Percentiles rank a stretch among this genome's conserved stretches.
Conservation (phyloP, 2,888 invertebrate species). For the Euphydryas editha region DNA sequence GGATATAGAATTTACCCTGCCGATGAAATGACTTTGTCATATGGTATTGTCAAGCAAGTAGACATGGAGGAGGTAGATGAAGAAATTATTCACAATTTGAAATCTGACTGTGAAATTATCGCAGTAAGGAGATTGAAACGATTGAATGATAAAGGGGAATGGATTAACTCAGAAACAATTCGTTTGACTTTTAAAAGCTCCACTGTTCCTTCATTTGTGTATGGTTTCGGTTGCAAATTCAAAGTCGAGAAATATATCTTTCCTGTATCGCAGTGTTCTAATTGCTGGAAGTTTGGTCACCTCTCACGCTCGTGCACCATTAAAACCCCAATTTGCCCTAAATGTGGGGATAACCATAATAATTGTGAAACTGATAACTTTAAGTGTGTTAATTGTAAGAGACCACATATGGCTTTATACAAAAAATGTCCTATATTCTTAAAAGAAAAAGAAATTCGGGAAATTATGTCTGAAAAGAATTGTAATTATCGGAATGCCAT, state of each 20-base stretch:
- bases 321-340: conserved; percentile 28
- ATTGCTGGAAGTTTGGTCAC: conserved; percentile 28
- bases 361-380: conserved; percentile 17
- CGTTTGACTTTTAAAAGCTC: conserved; percentile 19
- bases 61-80: conserved; percentile 37
- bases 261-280: conserved; percentile 24
- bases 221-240: conserved; percentile 23
- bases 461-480: conserved; percentile 32
- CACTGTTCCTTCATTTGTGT: conserved; percentile 18
- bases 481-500: conserved; percentile 28
- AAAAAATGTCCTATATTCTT: conserved; percentile 30
- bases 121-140: conserved; percentile 32
- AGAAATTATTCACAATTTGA: conserved; percentile 29
- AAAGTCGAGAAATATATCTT: conserved; percentile 22
- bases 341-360: conserved; percentile 14
- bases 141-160: conserved; percentile 11
- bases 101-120: conserved; percentile 25
- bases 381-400: conserved; percentile 35
- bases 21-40: conserved; percentile 25
- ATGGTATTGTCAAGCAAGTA: conserved; percentile 35
- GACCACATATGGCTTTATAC: conserved; percentile 28
- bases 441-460: too few species aligned
- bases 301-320: conserved; percentile 10
- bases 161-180: conserved; percentile 18
- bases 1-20: conserved; percentile 30